Evolutionary conservation across 2,113 vertebrate species (phyloP).

Genomic region (Psophia crepitans): DNA sequence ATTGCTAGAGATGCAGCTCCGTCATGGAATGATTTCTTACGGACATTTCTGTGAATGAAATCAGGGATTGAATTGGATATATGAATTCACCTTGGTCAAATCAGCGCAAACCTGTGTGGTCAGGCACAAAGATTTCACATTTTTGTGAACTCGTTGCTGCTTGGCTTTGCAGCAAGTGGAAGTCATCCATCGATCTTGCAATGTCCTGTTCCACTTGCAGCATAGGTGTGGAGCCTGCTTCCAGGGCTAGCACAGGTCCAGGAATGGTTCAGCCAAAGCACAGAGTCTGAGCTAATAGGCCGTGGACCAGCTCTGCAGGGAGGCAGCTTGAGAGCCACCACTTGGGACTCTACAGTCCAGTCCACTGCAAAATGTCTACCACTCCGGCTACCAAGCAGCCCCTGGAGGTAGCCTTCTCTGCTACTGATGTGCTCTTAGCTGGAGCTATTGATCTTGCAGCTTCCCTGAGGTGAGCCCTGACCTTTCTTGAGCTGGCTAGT

Average conservation of each 20-base stretch:
- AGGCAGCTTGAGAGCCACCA: background rate
- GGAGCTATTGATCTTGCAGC: background rate
- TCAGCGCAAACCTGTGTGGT: background rate
- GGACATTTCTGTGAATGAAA: background rate
- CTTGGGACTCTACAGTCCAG: background rate
- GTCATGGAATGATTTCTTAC: background rate
- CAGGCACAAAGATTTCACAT: background rate
- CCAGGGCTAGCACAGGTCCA: background rate
- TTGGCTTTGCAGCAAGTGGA: background rate
- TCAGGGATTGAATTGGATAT: background rate
- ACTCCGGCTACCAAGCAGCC: background rate
- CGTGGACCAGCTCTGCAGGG: background rate
- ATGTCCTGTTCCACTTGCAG: background rate
- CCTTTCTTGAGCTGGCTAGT: background rate
- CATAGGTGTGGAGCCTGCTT: background rate
- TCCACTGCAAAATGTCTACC: background rate
- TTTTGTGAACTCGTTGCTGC: background rate
- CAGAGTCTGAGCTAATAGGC: background rate
- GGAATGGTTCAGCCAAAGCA: background rate
- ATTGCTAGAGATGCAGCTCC: background rate
- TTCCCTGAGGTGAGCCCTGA: background rate
- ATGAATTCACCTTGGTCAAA: background rate
- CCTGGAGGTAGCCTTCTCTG: background rate
- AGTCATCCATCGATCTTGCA: rapidly evolving
- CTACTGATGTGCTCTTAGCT: background rate